phyloP scores from a whole-genome alignment of 2,113 vertebrate genomes.

The Otolemur garnettii region DNA sequence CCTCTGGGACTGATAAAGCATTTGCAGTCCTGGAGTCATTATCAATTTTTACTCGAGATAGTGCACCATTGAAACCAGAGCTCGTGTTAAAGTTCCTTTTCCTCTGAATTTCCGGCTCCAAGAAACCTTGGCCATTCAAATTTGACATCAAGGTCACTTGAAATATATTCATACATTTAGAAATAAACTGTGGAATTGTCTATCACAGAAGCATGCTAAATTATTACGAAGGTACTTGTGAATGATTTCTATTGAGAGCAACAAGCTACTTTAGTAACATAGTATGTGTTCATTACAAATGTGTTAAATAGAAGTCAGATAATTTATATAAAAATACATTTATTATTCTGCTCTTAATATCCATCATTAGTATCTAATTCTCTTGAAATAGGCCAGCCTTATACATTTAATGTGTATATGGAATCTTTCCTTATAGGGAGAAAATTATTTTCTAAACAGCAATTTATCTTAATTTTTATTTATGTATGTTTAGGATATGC shows the following conservation, averaged over 20 bases:
- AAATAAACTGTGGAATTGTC: slow-evolving; percentile 50
- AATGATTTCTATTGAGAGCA: background rate
- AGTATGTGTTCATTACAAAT: background rate
- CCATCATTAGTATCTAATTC: too few species aligned
- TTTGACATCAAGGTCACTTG: slow-evolving; percentile 70
- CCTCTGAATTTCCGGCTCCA: slow-evolving; percentile 25
- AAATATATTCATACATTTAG: slow-evolving; percentile 35
- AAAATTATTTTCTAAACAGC: background rate
- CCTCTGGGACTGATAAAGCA: slow-evolving; percentile 70
- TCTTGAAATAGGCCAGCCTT: background rate
- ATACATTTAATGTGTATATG: background rate
- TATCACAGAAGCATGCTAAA: background rate
- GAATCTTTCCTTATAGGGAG: background rate
- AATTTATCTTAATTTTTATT: slow-evolving; percentile 6
- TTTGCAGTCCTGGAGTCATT: slow-evolving; percentile 70
- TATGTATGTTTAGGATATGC: background rate
- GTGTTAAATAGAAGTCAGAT: slow-evolving; percentile 28
- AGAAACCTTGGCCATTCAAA: slow-evolving; percentile 48
- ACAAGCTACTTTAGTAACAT: background rate
- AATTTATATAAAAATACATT: slow-evolving; percentile 7
- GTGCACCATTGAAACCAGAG: slow-evolving; percentile 43
- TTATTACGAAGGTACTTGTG: background rate
- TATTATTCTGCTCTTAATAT: background rate
- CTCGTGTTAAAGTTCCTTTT: background rate
- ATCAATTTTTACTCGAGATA: slow-evolving; percentile 72